Conservation (phyloP, 2,797 vertebrate genomes). For the Rhinichthys osculus region DNA sequence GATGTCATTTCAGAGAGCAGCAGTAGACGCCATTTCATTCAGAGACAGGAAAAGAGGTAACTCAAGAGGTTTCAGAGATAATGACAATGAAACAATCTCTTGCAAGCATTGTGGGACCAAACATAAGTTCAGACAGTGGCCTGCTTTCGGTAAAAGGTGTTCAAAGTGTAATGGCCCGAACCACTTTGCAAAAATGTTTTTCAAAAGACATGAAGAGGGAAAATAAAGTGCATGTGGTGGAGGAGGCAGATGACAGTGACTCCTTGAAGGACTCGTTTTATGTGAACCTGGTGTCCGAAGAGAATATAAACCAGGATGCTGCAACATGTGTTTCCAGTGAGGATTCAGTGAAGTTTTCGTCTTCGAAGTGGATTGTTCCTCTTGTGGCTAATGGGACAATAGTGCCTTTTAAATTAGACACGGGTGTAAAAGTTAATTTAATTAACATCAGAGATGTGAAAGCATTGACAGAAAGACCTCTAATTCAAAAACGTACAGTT, state of each 20-base stretch:
- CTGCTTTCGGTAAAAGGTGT: conserved; percentile 32
- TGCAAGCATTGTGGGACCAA: too few species aligned
- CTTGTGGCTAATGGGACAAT: conserved; percentile 27
- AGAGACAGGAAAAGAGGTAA: too few species aligned
- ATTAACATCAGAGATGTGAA: conserved; percentile 44
- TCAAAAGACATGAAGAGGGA: too few species aligned
- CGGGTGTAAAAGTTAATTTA: conserved; percentile 39
- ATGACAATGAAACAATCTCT: too few species aligned
- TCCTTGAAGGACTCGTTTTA: conserved; percentile 39
- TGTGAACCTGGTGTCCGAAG: neutral
- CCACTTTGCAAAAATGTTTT: too few species aligned
- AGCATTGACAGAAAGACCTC: conserved; percentile 42
- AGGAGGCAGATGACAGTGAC: neutral
- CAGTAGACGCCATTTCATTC: too few species aligned
- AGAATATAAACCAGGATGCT: neutral
- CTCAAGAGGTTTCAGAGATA: too few species aligned
- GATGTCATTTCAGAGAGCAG: too few species aligned
- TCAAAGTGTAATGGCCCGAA: conserved; percentile 13
- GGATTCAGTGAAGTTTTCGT: too few species aligned
- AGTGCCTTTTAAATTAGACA: conserved; percentile 44
- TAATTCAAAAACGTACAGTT: conserved; percentile 25
- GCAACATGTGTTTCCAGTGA: too few species aligned
- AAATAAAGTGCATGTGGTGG: too few species aligned
- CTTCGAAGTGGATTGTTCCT: conserved; percentile 20
- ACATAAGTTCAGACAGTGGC: neutral